Evolutionary conservation across 64 coral and sea anemone species (phyloP), one percentile per base, ranked within the genome.

Genomic region (Anthopleura sola): DNA sequence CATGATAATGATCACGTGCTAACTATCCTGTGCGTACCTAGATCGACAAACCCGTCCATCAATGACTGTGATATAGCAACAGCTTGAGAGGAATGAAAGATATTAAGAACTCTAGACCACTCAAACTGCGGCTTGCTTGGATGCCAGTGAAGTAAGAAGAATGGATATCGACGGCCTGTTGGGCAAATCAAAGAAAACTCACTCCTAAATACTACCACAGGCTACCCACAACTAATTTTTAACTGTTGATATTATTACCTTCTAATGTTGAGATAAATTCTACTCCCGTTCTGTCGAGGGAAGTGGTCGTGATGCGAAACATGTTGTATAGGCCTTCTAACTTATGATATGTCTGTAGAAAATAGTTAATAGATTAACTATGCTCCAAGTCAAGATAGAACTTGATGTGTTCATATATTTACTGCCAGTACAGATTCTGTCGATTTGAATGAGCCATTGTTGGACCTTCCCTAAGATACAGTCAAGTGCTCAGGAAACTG

Each of bases 121-220:
- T 44, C 76, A 47, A 79, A 79, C 81, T 81, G 44, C 3, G 85
- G 58, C 26, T 95, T 95, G 11, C 77, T 48, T 11, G 93, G 89
- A 64, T 95, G 93, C 58, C 90, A 95, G 24, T 95, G 93, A 38
- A 91, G 91, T 31, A 91, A 29, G 36, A 86, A 95, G 10, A 95
- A 39, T 6, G 93, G 93, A 53, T 88, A 88, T 71, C 85, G 75
- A 36, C 85, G 55, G 2, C 76, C 82, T 75, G 85, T 49, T 1
- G 48, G 8, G 56, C 50, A 60, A 57, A 36, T 14, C 32, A 37
- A 78, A n/a, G 37, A 76, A 68, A 39, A 12, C 29, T 34, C 40
- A 76, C 29, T 37, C 23, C 3, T 6, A 0, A 4, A 6, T 7
- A 62, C 20, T 53, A 53, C 16, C 50, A 53, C 50, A 53, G 50